A percentile compares a stretch with the other conserved stretches of the same genome.
Conservation (phyloP, 2,888 invertebrate genomes). For the Nymphalis urticae region DNA sequence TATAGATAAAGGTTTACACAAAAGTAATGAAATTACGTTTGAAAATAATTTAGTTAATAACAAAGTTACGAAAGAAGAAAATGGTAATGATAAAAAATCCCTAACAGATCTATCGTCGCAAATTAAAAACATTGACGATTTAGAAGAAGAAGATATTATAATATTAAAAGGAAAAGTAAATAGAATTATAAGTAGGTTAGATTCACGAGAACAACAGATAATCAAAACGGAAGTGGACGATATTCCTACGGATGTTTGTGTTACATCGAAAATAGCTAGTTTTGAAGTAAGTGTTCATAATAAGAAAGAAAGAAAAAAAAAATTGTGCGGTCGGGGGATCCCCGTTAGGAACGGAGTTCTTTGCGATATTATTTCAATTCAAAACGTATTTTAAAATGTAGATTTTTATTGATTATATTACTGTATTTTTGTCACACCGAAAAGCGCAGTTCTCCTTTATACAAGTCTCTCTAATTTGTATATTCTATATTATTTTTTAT, state of each 20-base stretch:
- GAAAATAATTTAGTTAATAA: background rate
- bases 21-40: background rate
- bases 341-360: no score
- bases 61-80: background rate
- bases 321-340: no score
- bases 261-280: slow-evolving; percentile 66
- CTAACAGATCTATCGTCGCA: slow-evolving; percentile 17
- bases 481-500: no score
- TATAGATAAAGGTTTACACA: background rate
- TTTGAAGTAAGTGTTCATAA: slow-evolving; percentile 61
- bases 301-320: background rate
- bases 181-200: slow-evolving; percentile 50
- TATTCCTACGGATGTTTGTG: slow-evolving; percentile 54
- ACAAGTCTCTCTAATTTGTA: no score
- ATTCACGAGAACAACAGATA: slow-evolving; percentile 41
- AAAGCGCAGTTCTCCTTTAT: no score
- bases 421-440: slow-evolving; percentile 2
- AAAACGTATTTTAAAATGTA: no score
- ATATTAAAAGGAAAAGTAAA: slow-evolving; percentile 59
- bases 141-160: slow-evolving; percentile 45
- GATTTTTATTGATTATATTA: background rate
- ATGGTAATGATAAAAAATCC: slow-evolving; percentile 3
- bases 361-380: no score
- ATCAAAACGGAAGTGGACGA: slow-evolving; percentile 44
- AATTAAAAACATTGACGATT: slow-evolving; percentile 26